phyloP scores from a whole-genome alignment of 64 coral and sea anemone species.

The Pocillopora verrucosa region DNA sequence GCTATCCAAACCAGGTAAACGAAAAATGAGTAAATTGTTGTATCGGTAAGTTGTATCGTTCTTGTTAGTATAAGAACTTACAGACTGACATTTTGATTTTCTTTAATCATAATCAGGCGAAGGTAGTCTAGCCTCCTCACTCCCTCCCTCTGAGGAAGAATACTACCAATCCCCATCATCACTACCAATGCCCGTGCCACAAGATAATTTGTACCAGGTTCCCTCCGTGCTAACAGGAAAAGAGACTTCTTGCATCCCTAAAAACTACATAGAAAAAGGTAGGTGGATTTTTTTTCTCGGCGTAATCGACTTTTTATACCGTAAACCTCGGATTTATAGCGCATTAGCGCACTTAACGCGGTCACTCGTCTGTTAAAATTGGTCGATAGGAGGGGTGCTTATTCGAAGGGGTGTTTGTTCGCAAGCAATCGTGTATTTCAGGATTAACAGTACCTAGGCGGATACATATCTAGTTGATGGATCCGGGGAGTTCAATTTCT shows the following conservation, averaged over 20 bases:
- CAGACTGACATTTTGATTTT: neutral
- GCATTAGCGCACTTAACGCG: too few relatives aligned
- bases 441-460: too few relatives aligned
- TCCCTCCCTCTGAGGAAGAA: slow-evolving; percentile 72
- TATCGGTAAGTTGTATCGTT: neutral
- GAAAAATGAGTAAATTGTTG: too few relatives aligned
- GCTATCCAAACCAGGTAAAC: slow-evolving; percentile 1
- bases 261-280: slow-evolving; percentile 82
- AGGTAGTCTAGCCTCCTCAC: slow-evolving; percentile 67
- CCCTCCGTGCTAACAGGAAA: slow-evolving; percentile 30
- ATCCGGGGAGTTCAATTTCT: too few relatives aligned
- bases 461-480: too few relatives aligned
- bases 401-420: too few relatives aligned
- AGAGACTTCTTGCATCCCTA: slow-evolving; percentile 12
- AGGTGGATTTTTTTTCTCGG: neutral
- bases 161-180: slow-evolving; percentile 78
- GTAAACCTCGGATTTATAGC: too few relatives aligned
- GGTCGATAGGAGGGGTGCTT: too few relatives aligned
- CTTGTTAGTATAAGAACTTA: neutral
- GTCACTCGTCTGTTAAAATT: too few relatives aligned
- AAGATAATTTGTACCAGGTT: slow-evolving; percentile 56
- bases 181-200: slow-evolving; percentile 71
- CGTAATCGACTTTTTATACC: too few relatives aligned
- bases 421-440: too few relatives aligned
- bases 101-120: slow-evolving; percentile 29